Conservation (phyloP, 2,113 vertebrate species). For the Sturnira hondurensis region DNA sequence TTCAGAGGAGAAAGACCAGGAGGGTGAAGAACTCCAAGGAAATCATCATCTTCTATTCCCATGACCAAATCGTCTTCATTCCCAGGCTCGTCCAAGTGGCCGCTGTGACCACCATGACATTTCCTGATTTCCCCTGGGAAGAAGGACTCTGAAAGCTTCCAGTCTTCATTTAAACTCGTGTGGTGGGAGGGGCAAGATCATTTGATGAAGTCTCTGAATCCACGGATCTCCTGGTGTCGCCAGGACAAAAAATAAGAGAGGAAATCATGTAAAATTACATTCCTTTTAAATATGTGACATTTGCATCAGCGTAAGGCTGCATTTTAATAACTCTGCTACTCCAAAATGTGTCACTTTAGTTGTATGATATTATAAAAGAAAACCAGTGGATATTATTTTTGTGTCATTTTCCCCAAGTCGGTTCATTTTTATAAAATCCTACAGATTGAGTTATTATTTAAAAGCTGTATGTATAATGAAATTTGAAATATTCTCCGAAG, state of each 20-base stretch:
- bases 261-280: slow-evolving; percentile 73
- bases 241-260: slow-evolving; percentile 34
- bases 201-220: slow-evolving; percentile 42
- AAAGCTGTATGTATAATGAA: slow-evolving; percentile 40
- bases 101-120: slow-evolving; percentile 65
- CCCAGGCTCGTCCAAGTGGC: slow-evolving; percentile 48
- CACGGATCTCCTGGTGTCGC: background rate
- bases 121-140: slow-evolving; percentile 60
- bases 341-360: slow-evolving; percentile 47
- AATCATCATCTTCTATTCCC: slow-evolving; percentile 53
- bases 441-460: slow-evolving; percentile 67
- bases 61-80: slow-evolving; percentile 62
- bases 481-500: slow-evolving; percentile 52
- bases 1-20: slow-evolving; percentile 60
- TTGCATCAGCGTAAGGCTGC: slow-evolving; percentile 17
- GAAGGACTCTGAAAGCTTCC: slow-evolving; percentile 39
- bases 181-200: slow-evolving; percentile 26
- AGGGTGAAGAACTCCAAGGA: slow-evolving; percentile 54
- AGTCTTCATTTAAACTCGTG: slow-evolving; percentile 59
- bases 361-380: slow-evolving; percentile 63
- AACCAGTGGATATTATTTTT: slow-evolving; percentile 63
- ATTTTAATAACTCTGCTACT: slow-evolving; percentile 70
- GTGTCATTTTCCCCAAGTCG: slow-evolving; percentile 52
- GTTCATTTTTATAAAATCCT: slow-evolving; percentile 54
- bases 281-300: slow-evolving; percentile 61